Evolutionary conservation across 2,888 invertebrate genomes (phyloP).

Genomic region (Lutraria lutraria): DNA sequence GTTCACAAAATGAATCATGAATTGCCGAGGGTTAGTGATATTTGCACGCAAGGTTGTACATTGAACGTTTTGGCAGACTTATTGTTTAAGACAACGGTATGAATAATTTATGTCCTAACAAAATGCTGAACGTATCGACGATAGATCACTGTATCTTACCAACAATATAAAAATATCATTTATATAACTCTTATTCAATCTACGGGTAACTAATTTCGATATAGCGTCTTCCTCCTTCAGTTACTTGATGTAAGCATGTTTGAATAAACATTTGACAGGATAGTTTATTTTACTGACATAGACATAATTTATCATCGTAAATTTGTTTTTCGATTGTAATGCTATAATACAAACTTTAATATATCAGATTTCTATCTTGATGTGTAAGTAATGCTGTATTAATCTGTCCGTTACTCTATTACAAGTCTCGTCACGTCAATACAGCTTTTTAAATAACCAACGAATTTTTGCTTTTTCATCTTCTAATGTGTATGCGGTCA

Average conservation of each 20-base stretch:
- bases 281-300: slow-evolving; percentile 13
- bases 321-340: background rate
- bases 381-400: background rate
- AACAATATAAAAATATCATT: background rate
- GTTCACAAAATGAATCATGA: slow-evolving; percentile 13
- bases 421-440: background rate
- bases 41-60: slow-evolving; percentile 17
- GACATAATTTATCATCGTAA: slow-evolving; percentile 3
- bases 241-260: background rate
- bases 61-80: slow-evolving; percentile 3
- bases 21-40: background rate
- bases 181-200: background rate
- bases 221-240: background rate
- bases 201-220: background rate
- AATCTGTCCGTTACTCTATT: background rate
- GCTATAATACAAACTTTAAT: background rate
- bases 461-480: slow-evolving; percentile 1
- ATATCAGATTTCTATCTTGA: slow-evolving; percentile 8
- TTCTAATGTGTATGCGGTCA: background rate
- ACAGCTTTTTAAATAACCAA: background rate
- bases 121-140: background rate
- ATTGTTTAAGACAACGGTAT: background rate
- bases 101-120: slow-evolving; percentile 13
- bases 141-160: background rate
- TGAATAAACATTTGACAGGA: background rate